Percentiles rank a stretch among this genome's conserved stretches.
These are phyloP conservation scores for Paragorgia papillata DNA, from an alignment of 92 coral and sea anemone genomes.

Conservation along the genomic window DNA sequence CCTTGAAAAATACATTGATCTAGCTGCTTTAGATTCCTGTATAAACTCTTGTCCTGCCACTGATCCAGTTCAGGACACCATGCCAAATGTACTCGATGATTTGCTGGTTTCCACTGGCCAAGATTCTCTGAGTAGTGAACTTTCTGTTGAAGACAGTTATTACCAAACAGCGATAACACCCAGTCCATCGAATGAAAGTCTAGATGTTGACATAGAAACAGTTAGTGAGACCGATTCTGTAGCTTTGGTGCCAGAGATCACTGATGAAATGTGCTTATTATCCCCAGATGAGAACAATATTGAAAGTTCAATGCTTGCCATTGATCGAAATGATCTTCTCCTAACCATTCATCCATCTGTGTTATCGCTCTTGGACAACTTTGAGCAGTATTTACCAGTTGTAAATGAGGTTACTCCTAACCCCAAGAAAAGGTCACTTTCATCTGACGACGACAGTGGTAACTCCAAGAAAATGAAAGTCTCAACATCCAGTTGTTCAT, in stretches of 20 bases:
- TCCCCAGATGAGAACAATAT: neutral
- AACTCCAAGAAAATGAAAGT: too few species aligned
- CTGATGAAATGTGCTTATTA: neutral
- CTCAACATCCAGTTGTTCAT: too few species aligned
- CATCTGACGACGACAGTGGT: too few species aligned
- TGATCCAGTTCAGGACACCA: neutral
- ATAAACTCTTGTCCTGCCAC: neutral
- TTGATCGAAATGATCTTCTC: neutral
- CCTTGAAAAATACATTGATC: conserved; percentile 33
- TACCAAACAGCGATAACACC: too few species aligned
- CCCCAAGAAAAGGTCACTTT: conserved; percentile 17
- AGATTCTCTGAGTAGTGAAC: neutral
- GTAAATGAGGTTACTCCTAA: neutral
- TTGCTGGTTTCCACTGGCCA: neutral
- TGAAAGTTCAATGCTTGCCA: neutral
- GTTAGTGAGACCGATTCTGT: neutral
- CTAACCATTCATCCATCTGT: neutral
- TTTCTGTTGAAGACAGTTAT: neutral
- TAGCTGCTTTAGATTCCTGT: conserved; percentile 20
- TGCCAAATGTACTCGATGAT: neutral
- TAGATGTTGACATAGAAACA: conserved; percentile 4
- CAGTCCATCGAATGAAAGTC: neutral
- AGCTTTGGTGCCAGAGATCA: conserved; percentile 26
- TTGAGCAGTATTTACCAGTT: conserved; percentile 1
- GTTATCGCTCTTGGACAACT: conserved; percentile 1